Conservation (phyloP, 2,113 vertebrate species). For the Engystomops pustulosus region DNA sequence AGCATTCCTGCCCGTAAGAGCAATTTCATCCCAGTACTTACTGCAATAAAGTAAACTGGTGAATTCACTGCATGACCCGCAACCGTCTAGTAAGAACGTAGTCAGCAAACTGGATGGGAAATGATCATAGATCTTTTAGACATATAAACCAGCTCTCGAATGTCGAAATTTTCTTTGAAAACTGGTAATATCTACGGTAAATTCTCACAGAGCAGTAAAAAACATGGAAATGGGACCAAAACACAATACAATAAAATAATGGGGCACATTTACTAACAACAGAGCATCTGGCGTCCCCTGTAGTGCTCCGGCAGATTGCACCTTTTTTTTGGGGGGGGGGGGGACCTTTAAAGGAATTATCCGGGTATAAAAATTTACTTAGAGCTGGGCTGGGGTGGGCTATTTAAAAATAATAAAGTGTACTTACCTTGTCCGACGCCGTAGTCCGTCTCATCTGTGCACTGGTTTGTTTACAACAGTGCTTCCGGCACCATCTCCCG, state of each 20-base stretch:
- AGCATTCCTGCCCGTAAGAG: constrained; percentile 28
- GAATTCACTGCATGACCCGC: constrained; percentile 4
- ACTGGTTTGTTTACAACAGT: no score
- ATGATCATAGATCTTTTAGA: neutral
- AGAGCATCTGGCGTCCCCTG: no score
- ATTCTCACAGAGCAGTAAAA: neutral
- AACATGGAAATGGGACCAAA: neutral
- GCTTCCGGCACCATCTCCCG: no score
- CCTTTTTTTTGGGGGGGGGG: no score
- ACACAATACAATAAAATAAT: neutral
- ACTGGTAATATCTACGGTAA: neutral
- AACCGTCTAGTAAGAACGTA: neutral
- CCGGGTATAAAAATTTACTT: no score
- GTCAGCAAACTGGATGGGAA: neutral
- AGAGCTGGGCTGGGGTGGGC: no score
- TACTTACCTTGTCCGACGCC: no score
- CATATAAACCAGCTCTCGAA: neutral
- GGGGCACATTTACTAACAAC: no score
- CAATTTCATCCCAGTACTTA: constrained; percentile 24
- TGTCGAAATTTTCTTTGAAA: neutral
- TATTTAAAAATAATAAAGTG: no score
- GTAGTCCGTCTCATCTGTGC: no score
- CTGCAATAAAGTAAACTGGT: constrained; percentile 36
- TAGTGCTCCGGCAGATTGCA: no score
- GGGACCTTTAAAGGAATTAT: no score